A percentile compares a stretch with the other conserved stretches of the same genome.
phyloP scores from a whole-genome alignment of 2,888 invertebrate species.

The Sipha maydis region DNA sequence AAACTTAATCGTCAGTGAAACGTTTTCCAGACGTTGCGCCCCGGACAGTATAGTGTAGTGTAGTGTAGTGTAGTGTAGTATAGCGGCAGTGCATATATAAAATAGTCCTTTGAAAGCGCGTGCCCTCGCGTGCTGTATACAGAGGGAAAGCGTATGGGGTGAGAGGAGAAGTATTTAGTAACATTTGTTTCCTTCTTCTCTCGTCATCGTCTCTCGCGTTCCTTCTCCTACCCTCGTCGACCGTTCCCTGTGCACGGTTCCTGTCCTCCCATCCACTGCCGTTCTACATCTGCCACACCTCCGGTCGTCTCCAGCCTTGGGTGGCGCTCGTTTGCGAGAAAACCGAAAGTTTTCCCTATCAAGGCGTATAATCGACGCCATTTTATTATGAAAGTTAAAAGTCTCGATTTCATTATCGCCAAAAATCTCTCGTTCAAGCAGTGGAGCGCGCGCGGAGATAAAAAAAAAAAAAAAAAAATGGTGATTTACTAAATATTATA shows the following conservation, averaged over 20 bases:
- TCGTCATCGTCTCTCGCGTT: not conserved
- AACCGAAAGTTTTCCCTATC: constrained; percentile 31
- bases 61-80: not conserved
- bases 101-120: not conserved
- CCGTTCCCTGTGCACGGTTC: too few species aligned
- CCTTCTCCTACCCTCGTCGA: not conserved
- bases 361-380: constrained; percentile 42
- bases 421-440: constrained; percentile 30
- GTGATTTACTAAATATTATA: not conserved
- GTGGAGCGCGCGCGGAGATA: not conserved
- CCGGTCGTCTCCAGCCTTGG: not conserved
- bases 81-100: not conserved
- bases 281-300: not conserved
- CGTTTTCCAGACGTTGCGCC: constrained; percentile 32
- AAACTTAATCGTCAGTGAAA: constrained; percentile 58
- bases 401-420: constrained; percentile 53
- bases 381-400: constrained; percentile 55
- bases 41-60: not conserved
- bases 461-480: not conserved
- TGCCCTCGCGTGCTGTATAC: not conserved
- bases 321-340: not conserved
- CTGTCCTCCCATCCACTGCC: too few species aligned
- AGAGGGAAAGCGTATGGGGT: not conserved
- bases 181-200: constrained; percentile 39
- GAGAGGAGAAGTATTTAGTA: constrained; percentile 45